Conservation (phyloP, 2,888 invertebrate genomes). For the Aspidiotus rigidus region DNA sequence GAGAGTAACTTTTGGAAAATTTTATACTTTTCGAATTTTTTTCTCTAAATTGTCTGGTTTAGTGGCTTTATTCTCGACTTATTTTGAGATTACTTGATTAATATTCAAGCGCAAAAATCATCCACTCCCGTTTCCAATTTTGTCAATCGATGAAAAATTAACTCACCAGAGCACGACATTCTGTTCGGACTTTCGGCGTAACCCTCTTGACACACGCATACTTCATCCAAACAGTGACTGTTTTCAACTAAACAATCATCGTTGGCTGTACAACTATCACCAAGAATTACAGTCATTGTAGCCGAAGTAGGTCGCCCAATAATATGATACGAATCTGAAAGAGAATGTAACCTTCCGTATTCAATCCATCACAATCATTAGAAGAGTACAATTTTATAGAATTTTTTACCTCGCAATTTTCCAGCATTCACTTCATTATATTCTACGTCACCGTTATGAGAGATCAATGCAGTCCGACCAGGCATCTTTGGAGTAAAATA, state of each 20-base stretch:
- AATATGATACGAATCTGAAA: conserved; percentile 27
- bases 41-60: too few species aligned
- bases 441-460: conserved; percentile 14
- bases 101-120: background rate
- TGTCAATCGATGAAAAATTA: too few species aligned
- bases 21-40: too few species aligned
- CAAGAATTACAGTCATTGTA: conserved; percentile 58
- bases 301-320: conserved; percentile 50
- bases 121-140: background rate
- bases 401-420: conserved; percentile 17
- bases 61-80: too few species aligned
- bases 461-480: conserved; percentile 9
- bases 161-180: conserved; percentile 53
- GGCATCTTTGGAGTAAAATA: conserved; percentile 29
- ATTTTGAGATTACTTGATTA: too few species aligned
- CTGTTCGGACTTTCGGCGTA: conserved; percentile 55
- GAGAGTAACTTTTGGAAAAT: too few species aligned
- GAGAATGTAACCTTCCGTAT: background rate
- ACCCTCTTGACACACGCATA: conserved; percentile 64
- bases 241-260: conserved; percentile 60
- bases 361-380: background rate
- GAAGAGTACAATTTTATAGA: background rate
- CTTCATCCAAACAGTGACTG: conserved; percentile 62
- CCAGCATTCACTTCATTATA: conserved; percentile 24
- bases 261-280: conserved; percentile 64